Percentiles rank a stretch among this genome's conserved stretches.
phyloP scores from a whole-genome alignment of 1,140 invertebrate genomes.

The Anadara kagoshimensis region DNA sequence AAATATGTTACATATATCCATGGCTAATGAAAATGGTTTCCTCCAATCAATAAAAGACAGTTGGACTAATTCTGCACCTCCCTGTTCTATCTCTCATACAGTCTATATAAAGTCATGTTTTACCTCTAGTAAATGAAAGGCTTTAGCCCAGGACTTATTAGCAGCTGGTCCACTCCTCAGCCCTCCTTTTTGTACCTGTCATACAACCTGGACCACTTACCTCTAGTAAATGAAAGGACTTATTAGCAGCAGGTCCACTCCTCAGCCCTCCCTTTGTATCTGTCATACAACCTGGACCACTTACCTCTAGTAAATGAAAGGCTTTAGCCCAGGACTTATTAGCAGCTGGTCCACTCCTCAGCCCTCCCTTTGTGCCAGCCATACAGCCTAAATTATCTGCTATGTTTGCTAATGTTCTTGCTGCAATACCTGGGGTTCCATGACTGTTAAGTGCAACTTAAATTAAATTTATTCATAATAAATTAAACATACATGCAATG shows the following conservation, averaged over 20 bases:
- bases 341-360: conserved; percentile 76
- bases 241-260: conserved; percentile 76
- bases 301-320: conserved; percentile 73
- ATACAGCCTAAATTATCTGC: conserved; percentile 75
- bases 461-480: not conserved
- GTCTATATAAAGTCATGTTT: too few species aligned
- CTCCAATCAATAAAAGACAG: too few species aligned
- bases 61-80: too few species aligned
- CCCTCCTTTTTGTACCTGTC: conserved; percentile 72
- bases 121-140: conserved; percentile 74
- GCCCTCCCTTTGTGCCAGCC: conserved; percentile 72
- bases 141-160: conserved; percentile 74
- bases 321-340: conserved; percentile 75
- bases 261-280: conserved; percentile 73
- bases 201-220: conserved; percentile 77
- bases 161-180: conserved; percentile 76
- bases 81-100: too few species aligned
- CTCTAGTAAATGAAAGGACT: conserved; percentile 72
- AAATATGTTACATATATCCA: too few species aligned
- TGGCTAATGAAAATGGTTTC: too few species aligned
- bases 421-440: conserved; percentile 66
- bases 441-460: conserved; percentile 58
- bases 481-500: not conserved
- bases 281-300: conserved; percentile 70
- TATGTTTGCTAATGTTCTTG: conserved; percentile 73